Evolutionary conservation across 2,888 invertebrate genomes (phyloP), one percentile per base, ranked within the genome.

Genomic region (Zelleria hepariella): DNA sequence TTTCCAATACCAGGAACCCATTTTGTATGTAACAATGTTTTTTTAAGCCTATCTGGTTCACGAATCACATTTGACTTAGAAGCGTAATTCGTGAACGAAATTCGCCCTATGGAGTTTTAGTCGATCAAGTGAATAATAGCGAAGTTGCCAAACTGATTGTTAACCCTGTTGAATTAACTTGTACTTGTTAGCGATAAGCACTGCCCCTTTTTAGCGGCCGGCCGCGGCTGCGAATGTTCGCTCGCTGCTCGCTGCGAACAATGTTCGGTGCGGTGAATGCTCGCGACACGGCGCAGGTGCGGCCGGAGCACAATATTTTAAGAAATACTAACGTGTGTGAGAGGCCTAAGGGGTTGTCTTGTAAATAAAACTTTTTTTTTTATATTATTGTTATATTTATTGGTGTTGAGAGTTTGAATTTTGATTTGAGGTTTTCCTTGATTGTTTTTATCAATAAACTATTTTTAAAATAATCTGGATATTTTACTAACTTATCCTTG

Each of bases 371-470:
- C 32, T 42, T 42, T 15, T 42, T 42, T 42, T 42, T 10, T 42
- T 42, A 42, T 15, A 42, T 15, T 42, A 15, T 42, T 42, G 32
- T 42, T 15, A 42, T 65, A 68, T 75, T 71, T 74, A 70, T 67
- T 70, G 69, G 71, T 67, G 72, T 74, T 68, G 73, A 51, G 42
- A 58, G 60, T 49, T 55, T 60, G 48, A 59, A 27, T 54, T 69
- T 67, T 74, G 74, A 73, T 75, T 74, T 68, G 69, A 76, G 67
- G 74, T 74, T 78, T 77, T 71, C 70, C 78, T 75, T 71, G 70
- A 71, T 75, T 75, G 72, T 75, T 71, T 79, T 66, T 74, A 70
- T 70, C 66, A 71, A 75, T 74, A 76, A 75, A 71, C 65, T 66
- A 75, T 77, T 77, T 78, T 68, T 72, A 68, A 73, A 74, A 61